Evolutionary conservation across 2,797 vertebrate genomes (phyloP), one percentile per base, ranked within the genome.

Genomic region (Poecilia velifera): DNA sequence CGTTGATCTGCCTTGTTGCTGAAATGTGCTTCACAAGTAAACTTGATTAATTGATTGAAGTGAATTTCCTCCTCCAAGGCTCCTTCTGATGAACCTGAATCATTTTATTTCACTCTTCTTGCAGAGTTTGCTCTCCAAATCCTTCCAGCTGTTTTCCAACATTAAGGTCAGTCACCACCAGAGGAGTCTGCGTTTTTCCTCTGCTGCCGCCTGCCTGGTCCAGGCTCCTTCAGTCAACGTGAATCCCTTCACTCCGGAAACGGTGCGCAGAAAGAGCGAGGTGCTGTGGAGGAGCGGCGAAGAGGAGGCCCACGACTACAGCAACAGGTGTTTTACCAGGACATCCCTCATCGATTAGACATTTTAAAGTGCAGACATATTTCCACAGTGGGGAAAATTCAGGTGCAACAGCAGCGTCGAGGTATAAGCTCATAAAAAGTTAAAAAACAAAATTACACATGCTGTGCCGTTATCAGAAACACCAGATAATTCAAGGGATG

Each of bases 241-340:
- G 47, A 99, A 99, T 77, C 98, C 98, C 22, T 99, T 99, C 85
- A 99, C 98, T 10, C 97, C 98, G 0, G 96, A 98, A 71, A 96
- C 96, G 0, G 97, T 97, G 10, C 94, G 93, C 62, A 95, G 96
- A 76, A 92, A 78, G 78, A 92, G 91, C 13, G 91, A 94, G 88
- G 86, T 88, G 76, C 87, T 87, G 81, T 92, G 94, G 90, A 95
- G 90, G 78, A 95, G 90, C 86, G 95, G 94, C 53, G 94, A 97
- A 1, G 94, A 96, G 0, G 90, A 93, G 3, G 25, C 25, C n/a
- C 68, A 46, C 0, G 89, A 93, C 45, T 90, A 86, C 81, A 85
- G 88, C 22, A 87, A 39, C 36, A 43, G 20, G 12, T 59, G 51
- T 57, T 4, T 39, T 1, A 5, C 4, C 43, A 64, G 5, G 12